Conservation (phyloP, 2,113 vertebrate genomes). For the Ranitomeya variabilis region DNA sequence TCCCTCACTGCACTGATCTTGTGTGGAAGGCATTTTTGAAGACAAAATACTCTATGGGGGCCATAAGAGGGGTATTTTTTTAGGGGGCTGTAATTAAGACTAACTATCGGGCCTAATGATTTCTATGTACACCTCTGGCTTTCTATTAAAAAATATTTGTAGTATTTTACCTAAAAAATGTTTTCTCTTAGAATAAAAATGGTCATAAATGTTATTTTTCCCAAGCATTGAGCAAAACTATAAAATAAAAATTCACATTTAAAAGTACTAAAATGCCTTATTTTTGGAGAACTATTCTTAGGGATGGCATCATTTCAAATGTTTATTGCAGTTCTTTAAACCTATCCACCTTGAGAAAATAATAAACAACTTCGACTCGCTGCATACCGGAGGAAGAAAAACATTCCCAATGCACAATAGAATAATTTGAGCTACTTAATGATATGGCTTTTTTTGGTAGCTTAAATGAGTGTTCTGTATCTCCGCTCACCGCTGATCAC, state of each 20-base stretch:
- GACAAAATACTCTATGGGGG: no score
- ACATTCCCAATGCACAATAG: conserved; percentile 53
- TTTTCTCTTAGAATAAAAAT: no score
- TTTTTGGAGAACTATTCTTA: neutral
- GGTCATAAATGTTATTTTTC: no score
- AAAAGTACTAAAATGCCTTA: neutral
- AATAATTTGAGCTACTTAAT: conserved; percentile 58
- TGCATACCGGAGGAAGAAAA: conserved; percentile 17
- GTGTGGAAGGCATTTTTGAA: no score
- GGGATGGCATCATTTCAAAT: neutral
- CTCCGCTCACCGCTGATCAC: conserved; percentile 58
- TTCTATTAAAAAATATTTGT: no score
- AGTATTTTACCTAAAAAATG: no score
- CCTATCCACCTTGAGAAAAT: conserved; percentile 23
- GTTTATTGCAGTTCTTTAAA: neutral
- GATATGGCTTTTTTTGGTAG: conserved; percentile 57
- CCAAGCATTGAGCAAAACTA: neutral
- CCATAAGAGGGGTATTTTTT: no score
- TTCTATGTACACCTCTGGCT: no score
- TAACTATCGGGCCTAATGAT: no score
- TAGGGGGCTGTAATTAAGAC: no score
- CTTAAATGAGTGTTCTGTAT: conserved; percentile 58
- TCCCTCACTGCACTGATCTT: no score
- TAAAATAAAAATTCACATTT: neutral
- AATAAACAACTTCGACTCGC: conserved; percentile 45